Conservation (phyloP, 2,797 vertebrate genomes). For the Brachyrhaphis roseni region DNA sequence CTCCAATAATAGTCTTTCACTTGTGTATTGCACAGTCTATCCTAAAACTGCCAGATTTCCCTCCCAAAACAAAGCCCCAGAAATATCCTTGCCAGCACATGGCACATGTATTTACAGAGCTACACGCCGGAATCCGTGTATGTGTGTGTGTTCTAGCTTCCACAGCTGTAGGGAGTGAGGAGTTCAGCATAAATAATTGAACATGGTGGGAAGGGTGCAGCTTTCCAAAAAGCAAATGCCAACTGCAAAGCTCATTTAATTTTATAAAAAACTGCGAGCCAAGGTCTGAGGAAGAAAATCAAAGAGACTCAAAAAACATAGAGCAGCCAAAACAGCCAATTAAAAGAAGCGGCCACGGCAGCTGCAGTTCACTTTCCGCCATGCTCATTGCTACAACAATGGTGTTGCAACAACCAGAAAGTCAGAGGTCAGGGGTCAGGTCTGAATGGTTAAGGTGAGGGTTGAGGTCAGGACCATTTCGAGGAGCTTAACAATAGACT, state of each 20-base stretch:
- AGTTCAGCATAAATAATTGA: constrained; percentile 78
- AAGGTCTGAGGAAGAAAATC: constrained; percentile 34
- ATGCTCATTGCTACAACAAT: constrained; percentile 42
- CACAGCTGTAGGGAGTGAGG: constrained; percentile 66
- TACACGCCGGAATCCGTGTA: constrained; percentile 13
- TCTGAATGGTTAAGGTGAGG: constrained; percentile 48
- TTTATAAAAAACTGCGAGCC: constrained; percentile 28
- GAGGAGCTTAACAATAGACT: constrained; percentile 60
- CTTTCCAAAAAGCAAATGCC: constrained; percentile 66
- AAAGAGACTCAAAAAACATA: background rate
- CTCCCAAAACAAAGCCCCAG: constrained; percentile 68
- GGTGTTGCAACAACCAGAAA: constrained; percentile 25
- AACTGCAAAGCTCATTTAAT: constrained; percentile 62
- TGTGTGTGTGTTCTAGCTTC: constrained; percentile 39
- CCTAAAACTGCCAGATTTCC: constrained; percentile 63
- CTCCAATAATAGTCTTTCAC: constrained; percentile 67
- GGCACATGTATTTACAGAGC: constrained; percentile 64
- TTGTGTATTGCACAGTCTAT: constrained; percentile 52
- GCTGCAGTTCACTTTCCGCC: constrained; percentile 41
- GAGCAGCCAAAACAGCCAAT: constrained; percentile 30
- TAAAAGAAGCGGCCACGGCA: constrained; percentile 48
- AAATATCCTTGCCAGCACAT: constrained; percentile 75
- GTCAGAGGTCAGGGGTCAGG: constrained; percentile 55
- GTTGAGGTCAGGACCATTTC: constrained; percentile 60
- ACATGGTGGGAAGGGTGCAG: constrained; percentile 42